Percentiles rank a stretch among this genome's conserved stretches.
Conservation (phyloP, 2,797 vertebrate genomes). For the Cryptoblepharus egeriae region DNA sequence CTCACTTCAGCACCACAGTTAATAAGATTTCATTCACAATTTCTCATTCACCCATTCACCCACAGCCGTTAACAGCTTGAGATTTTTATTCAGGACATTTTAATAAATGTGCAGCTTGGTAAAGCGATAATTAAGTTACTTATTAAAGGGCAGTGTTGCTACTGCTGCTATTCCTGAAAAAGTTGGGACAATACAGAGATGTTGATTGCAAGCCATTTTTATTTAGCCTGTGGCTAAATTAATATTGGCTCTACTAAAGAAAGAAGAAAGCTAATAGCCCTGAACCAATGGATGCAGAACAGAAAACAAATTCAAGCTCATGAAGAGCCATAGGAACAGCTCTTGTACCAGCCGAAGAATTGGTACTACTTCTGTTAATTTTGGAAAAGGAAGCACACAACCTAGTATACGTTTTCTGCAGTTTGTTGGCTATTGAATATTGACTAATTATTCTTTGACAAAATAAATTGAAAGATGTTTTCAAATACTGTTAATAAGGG, state of each 20-base stretch:
- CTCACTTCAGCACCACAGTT: not conserved
- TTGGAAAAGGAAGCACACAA: not conserved
- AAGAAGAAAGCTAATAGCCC: constrained; percentile 37
- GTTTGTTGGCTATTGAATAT: constrained; percentile 7
- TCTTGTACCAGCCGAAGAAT: constrained; percentile 25
- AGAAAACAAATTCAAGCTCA: constrained; percentile 3
- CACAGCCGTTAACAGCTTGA: constrained; percentile 16
- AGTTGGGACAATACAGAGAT: constrained; percentile 9
- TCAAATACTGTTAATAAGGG: not conserved
- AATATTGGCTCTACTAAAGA: constrained; percentile 27
- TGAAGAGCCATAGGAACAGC: too few species aligned
- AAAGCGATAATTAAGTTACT: constrained; percentile 75
- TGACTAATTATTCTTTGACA: constrained; percentile 2
- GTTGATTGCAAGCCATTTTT: constrained; percentile 35
- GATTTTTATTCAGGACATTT: constrained; percentile 33
- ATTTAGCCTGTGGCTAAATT: constrained; percentile 43
- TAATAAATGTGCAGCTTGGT: constrained; percentile 43
- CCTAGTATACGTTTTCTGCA: constrained; percentile 6
- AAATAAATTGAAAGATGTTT: not conserved
- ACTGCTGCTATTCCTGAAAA: constrained; percentile 30
- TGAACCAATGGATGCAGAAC: constrained; percentile 29
- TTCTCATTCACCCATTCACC: not conserved
- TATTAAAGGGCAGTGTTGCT: constrained; percentile 44
- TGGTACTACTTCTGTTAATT: constrained; percentile 11
- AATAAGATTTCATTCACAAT: not conserved